Evolutionary conservation across 1,140 invertebrate genomes (phyloP), one percentile per base, ranked within the genome.

Genomic region (Bombus picipes): DNA sequence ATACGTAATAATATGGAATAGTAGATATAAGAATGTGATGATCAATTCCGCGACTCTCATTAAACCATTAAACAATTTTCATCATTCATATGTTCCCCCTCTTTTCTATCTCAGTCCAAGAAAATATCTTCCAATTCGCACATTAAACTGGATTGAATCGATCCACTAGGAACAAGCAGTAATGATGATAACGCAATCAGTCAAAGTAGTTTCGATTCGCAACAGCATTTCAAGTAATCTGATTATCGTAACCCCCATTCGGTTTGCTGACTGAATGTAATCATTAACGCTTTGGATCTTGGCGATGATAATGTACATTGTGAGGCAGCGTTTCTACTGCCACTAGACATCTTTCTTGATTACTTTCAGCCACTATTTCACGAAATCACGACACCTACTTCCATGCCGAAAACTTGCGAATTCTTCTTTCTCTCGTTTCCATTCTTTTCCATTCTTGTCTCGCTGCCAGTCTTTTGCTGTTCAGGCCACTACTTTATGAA

Each of bases 251-350:
- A 81, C 34, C 57, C 47, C 47, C 18, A 22, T 53, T 62, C 85
- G 9, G 78, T 79, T 86, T 86, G 87, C 88, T 85, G 81, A 75
- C 83, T 91, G 88, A 92, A 91, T 92, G 87, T 92, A 93, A 92
- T 92, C 91, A 85, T 81, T 78, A 77, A 81, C 62, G 87, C 89
- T 89, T 91, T 89, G 81, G 82, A 81, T 88, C 87, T 86, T 74
- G 57, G 3, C 70, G 43, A 62, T 39, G 71, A 39, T 5, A 12
- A 13, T 18, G 47, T 37, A 12, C 39, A 34, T 22, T 37, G 22
- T 6, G 12, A n/a, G 41, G 5, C 62, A n/a, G 13, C 5, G n/a
- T 18, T 15, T 37, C 15, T 34, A n/a, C 0, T n/a, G 13, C 62
- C 62, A 3, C n/a, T n/a, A 32, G 47, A 43, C 81, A 53, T 83